These are phyloP conservation scores for Pelecanoides urinatrix DNA, from an alignment of 2,113 vertebrate genomes.

Conservation along the genomic window DNA sequence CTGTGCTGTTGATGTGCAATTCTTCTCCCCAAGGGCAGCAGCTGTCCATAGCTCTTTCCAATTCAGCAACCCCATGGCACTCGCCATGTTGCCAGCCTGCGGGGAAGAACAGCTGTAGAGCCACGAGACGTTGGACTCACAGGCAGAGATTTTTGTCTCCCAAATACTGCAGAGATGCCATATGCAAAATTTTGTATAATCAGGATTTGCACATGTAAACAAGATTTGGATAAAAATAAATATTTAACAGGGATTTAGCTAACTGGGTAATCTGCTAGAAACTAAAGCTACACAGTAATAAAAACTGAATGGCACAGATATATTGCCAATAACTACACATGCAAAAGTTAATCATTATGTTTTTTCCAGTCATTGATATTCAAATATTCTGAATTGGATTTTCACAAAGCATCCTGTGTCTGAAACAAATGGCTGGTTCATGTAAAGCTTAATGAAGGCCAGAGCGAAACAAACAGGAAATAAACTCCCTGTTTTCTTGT, in stretches of 20 bases:
- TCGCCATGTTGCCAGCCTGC: background rate
- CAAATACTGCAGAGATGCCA: background rate
- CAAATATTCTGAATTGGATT: background rate
- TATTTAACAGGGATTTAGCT: background rate
- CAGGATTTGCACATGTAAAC: background rate
- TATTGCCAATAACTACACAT: background rate
- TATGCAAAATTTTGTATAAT: background rate
- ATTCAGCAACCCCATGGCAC: rapidly evolving
- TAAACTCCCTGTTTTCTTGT: background rate
- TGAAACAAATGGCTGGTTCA: background rate
- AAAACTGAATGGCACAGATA: background rate
- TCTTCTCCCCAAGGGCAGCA: rapidly evolving
- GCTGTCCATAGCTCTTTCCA: background rate
- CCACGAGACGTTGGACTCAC: rapidly evolving
- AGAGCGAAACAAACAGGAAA: background rate
- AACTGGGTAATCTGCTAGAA: background rate
- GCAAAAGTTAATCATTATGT: background rate
- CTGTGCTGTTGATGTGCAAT: background rate
- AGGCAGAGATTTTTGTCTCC: background rate
- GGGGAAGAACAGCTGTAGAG: background rate
- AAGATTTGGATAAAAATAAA: constrained; percentile 2
- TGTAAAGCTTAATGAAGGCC: background rate
- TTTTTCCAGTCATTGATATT: background rate
- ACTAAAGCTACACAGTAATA: background rate
- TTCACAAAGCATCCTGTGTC: background rate